Percentiles rank a stretch among this genome's conserved stretches.
These are phyloP conservation scores for Cavia aperea DNA, from an alignment of 2,113 vertebrate genomes.

Conservation along the genomic window DNA sequence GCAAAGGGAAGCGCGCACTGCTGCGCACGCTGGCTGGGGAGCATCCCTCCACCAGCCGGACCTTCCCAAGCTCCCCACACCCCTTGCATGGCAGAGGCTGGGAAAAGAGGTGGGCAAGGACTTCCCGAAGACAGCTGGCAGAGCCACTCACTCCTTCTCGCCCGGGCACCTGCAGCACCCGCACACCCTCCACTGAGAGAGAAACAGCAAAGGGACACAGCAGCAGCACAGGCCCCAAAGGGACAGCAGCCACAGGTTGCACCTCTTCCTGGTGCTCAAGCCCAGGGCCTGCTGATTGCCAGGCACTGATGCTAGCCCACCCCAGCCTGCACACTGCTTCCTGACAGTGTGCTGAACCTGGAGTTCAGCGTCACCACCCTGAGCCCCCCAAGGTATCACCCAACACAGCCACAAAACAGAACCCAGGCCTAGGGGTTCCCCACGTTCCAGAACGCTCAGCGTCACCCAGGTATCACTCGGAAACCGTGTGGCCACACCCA, in stretches of 20 bases:
- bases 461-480: accelerated
- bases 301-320: background rate
- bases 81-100: accelerated
- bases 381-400: background rate
- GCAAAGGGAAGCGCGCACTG: accelerated
- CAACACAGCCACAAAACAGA: background rate
- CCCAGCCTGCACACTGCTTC: background rate
- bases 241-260: background rate
- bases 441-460: background rate
- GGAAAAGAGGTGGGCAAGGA: background rate
- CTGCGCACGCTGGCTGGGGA: too few species aligned
- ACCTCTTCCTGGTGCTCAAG: background rate
- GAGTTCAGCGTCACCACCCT: background rate
- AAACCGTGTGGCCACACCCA: accelerated
- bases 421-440: accelerated
- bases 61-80: background rate
- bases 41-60: accelerated
- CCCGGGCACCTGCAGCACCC: background rate
- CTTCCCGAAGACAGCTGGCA: accelerated
- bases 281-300: background rate
- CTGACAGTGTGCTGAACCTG: background rate
- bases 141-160: accelerated
- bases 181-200: background rate
- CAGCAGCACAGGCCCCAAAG: background rate
- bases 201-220: background rate